Conservation (phyloP, 2,113 vertebrate species). For the Acanthochromis polyacanthus region DNA sequence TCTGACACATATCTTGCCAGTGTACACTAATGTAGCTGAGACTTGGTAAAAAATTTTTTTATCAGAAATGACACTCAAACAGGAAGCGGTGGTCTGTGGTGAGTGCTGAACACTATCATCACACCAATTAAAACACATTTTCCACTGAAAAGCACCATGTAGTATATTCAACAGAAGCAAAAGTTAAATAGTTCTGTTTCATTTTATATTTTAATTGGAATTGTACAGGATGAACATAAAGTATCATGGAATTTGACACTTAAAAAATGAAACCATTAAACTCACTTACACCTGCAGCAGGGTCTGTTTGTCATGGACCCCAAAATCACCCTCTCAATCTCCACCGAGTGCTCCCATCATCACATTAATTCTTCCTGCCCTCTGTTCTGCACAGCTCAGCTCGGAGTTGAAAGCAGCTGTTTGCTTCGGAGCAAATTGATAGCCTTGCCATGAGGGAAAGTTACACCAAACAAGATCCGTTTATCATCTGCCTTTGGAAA, state of each 20-base stretch:
- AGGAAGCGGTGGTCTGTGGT: slow-evolving; percentile 79
- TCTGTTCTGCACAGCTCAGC: slow-evolving; percentile 39
- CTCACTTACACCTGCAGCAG: slow-evolving; percentile 4
- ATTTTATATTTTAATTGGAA: slow-evolving; percentile 2
- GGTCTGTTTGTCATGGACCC: slow-evolving; percentile 31
- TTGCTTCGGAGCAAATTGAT: slow-evolving; percentile 58
- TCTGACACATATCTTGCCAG: neutral
- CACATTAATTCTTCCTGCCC: slow-evolving; percentile 55
- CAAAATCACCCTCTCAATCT: slow-evolving; percentile 50
- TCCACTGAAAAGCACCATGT: neutral
- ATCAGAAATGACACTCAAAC: slow-evolving; percentile 73
- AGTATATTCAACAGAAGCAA: slow-evolving; percentile 10
- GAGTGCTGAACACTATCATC: slow-evolving; percentile 25
- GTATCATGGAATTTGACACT: neutral
- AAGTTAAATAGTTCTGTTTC: neutral
- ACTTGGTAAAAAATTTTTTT: slow-evolving; percentile 60
- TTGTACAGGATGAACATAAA: neutral
- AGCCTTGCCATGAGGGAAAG: slow-evolving; percentile 53
- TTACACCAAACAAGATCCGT: slow-evolving; percentile 60
- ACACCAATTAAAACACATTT: slow-evolving; percentile 30
- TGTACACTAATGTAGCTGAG: neutral
- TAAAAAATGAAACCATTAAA: slow-evolving; percentile 37
- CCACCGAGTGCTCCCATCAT: slow-evolving; percentile 42
- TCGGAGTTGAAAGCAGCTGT: slow-evolving; percentile 52
- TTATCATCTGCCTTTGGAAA: slow-evolving; percentile 62